Base-by-base conservation (phyloP, 2,888 invertebrate species). In the Ecliptopera silaceata region DNA sequence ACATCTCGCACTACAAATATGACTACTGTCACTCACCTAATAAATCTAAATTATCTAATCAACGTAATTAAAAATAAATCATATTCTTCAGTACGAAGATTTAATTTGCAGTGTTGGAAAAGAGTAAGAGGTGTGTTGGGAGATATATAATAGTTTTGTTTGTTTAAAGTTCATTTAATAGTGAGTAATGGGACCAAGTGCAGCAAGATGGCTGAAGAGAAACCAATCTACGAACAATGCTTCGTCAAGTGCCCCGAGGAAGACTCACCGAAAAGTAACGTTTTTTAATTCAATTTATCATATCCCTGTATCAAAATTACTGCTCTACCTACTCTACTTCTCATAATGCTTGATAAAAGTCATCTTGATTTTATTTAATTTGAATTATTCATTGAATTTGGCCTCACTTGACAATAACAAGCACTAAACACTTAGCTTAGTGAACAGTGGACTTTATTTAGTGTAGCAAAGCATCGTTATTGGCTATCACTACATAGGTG, bases 201-300 rank as follows among this genome's bases (percentile, higher is more conserved):
- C 50, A 54, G 20, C 31, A 47, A n/a, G 45, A 65, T 63, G 63
- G 69, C 61, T 53, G 63, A 59, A 20, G 58, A 67, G 41, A 69
- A 54, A 31, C 51, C 59, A 36, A 43, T 55, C 52, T 63, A 60
- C 51, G 61, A 64, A 38, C 63, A 65, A 65, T 42, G 56, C 51
- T 46, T 56, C 18, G 63, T 65, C 36, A 66, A 68, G 59, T 50
- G 56, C 41, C 38, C 61, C 2, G 69, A 65, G 10, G 67, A 60
- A 45, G 22, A 46, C 4, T 49, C 62, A 3, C 34, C 41, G 0
- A 72, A 73, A 67, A 58, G 74, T 74, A 66, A 71, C 2, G 54
- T 48, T 6, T n/a, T 45, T 15, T 17, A 6, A 4, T 11, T 31
- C 18, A n/a, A 26, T 26, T 26, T n/a, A n/a, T n/a, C n/a, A n/a